Evolutionary conservation across 2,888 invertebrate species (phyloP), one percentile per base, ranked within the genome.

Genomic region (Hemicrepidius hirtus): DNA sequence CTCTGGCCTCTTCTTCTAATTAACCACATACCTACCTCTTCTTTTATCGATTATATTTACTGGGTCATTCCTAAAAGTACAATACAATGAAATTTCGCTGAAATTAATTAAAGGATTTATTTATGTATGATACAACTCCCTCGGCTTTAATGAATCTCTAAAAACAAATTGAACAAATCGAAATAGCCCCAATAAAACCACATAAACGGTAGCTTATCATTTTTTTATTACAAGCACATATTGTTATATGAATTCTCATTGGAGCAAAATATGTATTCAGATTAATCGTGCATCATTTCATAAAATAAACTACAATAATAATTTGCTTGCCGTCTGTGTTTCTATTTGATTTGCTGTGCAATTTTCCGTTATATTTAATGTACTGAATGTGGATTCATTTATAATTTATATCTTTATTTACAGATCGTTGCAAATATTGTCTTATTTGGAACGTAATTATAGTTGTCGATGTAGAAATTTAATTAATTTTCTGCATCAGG

Each of bases 231-330:
- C 44, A 13, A 5, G 1, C 44, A 5, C 50, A 24, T 24, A 50
- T 50, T 50, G 50, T 21, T 50, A 50, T 50, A 21, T 12, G 50
- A 16, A 44, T 44, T 18, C 13, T 44, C 44, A 50, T 50, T 12
- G 21, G 24, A 24, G 12, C 50, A 3, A 21, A 50, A 50, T 50
- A 24, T 50, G 21, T 24, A 24, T 20, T 9, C 50, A 24, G 50
- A 50, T 50, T 50, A 50, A 50, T 50, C 24, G 50, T 50, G 18
- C 20, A 21, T 50, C n/a, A 50, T 50, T 50, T 24, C 50, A 20
- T 13, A 24, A 21, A 50, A 50, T 16, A 7, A 18, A 44, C 44
- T 44, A 10, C 18, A 44, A 13, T 16, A 18, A 32, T 5, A 32
- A 32, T 32, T 32, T 32, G 32, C 32, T 1, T 5, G 44, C 18